Conservation (phyloP, 53 echinoderm and acorn worm species). For the Crossaster papposus region DNA sequence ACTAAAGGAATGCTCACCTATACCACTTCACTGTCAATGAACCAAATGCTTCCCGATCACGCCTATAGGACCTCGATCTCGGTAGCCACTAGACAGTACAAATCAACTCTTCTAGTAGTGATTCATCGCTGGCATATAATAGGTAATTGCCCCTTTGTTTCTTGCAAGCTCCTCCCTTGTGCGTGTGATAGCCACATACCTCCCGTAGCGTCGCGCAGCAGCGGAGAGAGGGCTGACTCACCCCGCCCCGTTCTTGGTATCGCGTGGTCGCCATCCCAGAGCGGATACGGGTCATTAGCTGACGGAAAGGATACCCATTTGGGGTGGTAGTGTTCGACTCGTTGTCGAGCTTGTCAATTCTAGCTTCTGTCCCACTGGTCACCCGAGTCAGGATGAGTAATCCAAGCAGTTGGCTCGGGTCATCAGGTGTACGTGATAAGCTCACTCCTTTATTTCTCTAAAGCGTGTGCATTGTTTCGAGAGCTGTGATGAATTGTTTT, state of each 20-base stretch:
- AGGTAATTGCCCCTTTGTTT: constrained; percentile 28
- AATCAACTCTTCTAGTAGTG: constrained; percentile 14
- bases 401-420: constrained; percentile 12
- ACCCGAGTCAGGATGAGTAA: constrained; percentile 56
- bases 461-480: constrained; percentile 19
- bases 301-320: constrained; percentile 55
- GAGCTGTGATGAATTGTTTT: constrained; percentile 1
- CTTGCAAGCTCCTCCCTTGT: background rate
- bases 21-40: background rate
- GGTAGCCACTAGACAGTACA: constrained; percentile 10
- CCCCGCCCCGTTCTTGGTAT: constrained; percentile 42
- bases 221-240: constrained; percentile 12
- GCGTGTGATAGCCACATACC: background rate
- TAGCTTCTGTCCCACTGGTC: constrained; percentile 49
- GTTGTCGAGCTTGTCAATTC: background rate
- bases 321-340: constrained; percentile 7
- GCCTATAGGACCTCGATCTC: background rate
- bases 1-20: background rate
- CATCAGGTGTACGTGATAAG: constrained; percentile 24
- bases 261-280: constrained; percentile 32
- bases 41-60: constrained; percentile 16
- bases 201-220: background rate
- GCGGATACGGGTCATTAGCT: constrained; percentile 41
- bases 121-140: background rate
- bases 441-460: background rate